A percentile compares a stretch with the other conserved stretches of the same genome.
phyloP scores from a whole-genome alignment of 2,888 invertebrate species.

The Aplocera efformata region DNA sequence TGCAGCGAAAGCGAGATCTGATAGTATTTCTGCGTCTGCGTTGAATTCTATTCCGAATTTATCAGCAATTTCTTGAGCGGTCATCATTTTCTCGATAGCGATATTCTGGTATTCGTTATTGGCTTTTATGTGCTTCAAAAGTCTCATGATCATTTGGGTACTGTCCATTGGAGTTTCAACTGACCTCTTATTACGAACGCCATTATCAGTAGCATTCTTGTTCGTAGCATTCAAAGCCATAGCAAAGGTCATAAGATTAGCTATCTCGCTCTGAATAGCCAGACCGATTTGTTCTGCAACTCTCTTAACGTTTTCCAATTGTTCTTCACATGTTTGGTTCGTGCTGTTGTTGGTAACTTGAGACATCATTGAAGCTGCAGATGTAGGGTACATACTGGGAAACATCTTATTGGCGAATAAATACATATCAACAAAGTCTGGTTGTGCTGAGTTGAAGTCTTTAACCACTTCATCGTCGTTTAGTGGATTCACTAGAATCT shows the following conservation, averaged over 20 bases:
- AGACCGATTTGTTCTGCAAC: slow-evolving; percentile 55
- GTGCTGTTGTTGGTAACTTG: slow-evolving; percentile 47
- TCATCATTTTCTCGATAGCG: slow-evolving; percentile 76
- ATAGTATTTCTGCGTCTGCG: slow-evolving; percentile 63
- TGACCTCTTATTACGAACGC: slow-evolving; percentile 53
- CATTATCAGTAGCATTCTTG: slow-evolving; percentile 36
- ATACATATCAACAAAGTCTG: slow-evolving; percentile 58
- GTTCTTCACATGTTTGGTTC: slow-evolving; percentile 61
- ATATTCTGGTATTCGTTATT: slow-evolving; percentile 71
- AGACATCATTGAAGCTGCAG: slow-evolving; percentile 58
- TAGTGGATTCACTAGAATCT: slow-evolving; percentile 33
- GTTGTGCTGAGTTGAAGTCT: slow-evolving; percentile 38
- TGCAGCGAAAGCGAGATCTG: slow-evolving; percentile 60
- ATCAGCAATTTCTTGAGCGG: slow-evolving; percentile 71
- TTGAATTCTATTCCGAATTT: slow-evolving; percentile 66
- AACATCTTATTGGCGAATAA: slow-evolving; percentile 32
- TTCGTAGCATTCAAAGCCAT: slow-evolving; percentile 27
- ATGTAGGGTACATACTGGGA: slow-evolving; percentile 40
- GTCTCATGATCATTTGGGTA: slow-evolving; percentile 55
- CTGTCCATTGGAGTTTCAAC: slow-evolving; percentile 63
- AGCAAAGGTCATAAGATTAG: slow-evolving; percentile 52
- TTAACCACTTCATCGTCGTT: slow-evolving; percentile 33
- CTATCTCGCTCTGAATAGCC: slow-evolving; percentile 60
- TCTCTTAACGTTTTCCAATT: slow-evolving; percentile 61
- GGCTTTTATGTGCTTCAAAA: slow-evolving; percentile 65